Conservation (phyloP, 2,888 invertebrate species). For the Eretmocerus hayati region DNA sequence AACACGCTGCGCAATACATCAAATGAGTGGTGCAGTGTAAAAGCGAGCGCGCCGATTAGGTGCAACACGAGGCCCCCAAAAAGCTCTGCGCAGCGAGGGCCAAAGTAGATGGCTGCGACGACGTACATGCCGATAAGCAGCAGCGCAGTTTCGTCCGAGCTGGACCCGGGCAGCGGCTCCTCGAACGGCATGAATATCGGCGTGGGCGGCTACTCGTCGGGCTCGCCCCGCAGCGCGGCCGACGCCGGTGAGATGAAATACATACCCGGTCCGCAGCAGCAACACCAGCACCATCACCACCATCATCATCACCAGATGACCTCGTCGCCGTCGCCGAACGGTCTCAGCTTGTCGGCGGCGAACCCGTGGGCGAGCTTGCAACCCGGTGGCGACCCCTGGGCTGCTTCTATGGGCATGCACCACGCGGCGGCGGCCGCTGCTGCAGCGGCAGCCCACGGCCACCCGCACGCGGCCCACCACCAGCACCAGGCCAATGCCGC, state of each 20-base stretch:
- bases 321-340: constrained; percentile 61
- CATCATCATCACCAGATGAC: constrained; percentile 55
- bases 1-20: too few species aligned
- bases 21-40: not conserved
- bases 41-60: not conserved
- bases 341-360: constrained; percentile 53
- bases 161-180: constrained; percentile 57
- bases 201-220: constrained; percentile 67
- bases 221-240: constrained; percentile 77
- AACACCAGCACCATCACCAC: constrained; percentile 70
- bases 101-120: constrained; percentile 79
- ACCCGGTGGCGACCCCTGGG: constrained; percentile 73
- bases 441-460: constrained; percentile 64
- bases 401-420: constrained; percentile 64
- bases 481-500: constrained; percentile 53
- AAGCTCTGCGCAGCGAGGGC: not conserved
- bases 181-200: constrained; percentile 66
- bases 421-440: too few species aligned
- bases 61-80: not conserved
- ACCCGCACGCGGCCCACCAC: constrained; percentile 69
- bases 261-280: constrained; percentile 75
- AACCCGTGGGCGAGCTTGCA: constrained; percentile 82
- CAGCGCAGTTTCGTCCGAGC: constrained; percentile 69
- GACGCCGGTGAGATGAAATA: constrained; percentile 95
- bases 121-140: constrained; percentile 77